A percentile compares a stretch with the other conserved stretches of the same genome.
Evolutionary conservation across 2,797 vertebrate species (phyloP).

Genomic region (Diplodus sargus): DNA sequence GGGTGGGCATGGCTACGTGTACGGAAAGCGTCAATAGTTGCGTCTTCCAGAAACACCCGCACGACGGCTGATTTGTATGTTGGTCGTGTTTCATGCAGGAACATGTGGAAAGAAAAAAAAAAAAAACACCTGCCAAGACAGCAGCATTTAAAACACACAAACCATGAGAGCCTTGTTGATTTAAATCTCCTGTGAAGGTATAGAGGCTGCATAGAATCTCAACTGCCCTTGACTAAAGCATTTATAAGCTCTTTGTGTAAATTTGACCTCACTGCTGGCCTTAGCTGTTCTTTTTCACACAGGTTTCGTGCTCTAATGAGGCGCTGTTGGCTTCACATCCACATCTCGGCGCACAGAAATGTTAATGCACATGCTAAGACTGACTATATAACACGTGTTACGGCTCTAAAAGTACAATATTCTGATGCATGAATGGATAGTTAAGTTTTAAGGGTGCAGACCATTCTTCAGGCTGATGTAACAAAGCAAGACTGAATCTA

Average conservation of each 20-base stretch:
- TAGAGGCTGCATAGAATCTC: slow-evolving; percentile 16
- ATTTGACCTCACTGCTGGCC: slow-evolving; percentile 27
- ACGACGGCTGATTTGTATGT: slow-evolving; percentile 18
- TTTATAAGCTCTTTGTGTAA: slow-evolving; percentile 9
- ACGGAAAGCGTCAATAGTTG: slow-evolving; percentile 1
- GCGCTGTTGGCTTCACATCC: slow-evolving; percentile 12
- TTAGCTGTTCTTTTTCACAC: slow-evolving; percentile 25
- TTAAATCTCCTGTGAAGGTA: slow-evolving; percentile 31
- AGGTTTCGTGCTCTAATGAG: slow-evolving; percentile 26
- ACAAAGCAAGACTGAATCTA: neutral
- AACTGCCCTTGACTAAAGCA: slow-evolving; percentile 13
- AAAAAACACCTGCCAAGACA: slow-evolving; percentile 12
- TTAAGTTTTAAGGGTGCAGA: neutral
- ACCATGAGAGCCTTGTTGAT: slow-evolving; percentile 17
- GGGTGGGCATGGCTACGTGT: neutral
- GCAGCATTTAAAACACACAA: slow-evolving; percentile 26
- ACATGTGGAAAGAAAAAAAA: neutral
- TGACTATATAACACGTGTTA: neutral
- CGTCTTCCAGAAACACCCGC: neutral
- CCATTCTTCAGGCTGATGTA: neutral
- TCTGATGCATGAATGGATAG: neutral
- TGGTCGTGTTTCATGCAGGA: neutral
- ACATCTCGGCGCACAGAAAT: neutral
- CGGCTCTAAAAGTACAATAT: neutral
- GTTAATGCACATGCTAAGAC: neutral